Base-by-base conservation (phyloP, 2,888 invertebrate species). In the Escarpia spicata region DNA sequence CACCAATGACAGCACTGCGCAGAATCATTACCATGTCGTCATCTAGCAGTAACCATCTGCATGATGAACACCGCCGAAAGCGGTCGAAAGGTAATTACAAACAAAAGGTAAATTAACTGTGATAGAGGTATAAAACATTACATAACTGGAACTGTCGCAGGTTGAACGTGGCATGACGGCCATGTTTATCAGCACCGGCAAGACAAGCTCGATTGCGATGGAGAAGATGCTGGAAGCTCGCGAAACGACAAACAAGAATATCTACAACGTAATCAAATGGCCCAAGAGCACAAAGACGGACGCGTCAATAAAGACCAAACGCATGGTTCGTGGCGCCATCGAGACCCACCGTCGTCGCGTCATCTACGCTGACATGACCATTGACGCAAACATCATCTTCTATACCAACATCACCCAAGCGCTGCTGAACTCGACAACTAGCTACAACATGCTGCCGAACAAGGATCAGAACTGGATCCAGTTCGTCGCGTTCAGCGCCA, bases 161-260 rank as follows among this genome's bases (percentile, higher is more conserved):
- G 92, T 94, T 19, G 94, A 94, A 75, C 92, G 94, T 12, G 94
- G 94, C 2, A 92, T 92, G 26, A 92, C 93, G 0, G 94, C 94
- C 52, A 92, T 89, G 37, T 93, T 92, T 75, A 52, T 94, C 90
- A 92, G 93, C 92, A 93, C 93, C 1, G 89, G 58, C 8, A 93
- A 93, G 19, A 92, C 92, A 43, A 93, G 92, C 92, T 31, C 26
- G 44, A 91, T 91, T 1, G 92, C 89, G 26, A 92, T 90, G 43
- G 92, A 92, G 26, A 26, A n/a, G 75, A 6, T 75, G 75, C 6
- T 26, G 26, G n/a, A 90, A 90, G 19, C 92, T 93, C 37, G 52
- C 90, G 52, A 58, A 2, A 2, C 37, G 43, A 10, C 43, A 92
- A 31, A 91, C 52, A 37, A 37, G 58, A 15, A 92, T 92, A 26